These are phyloP conservation scores for Trichonephila clavata DNA, from an alignment of 1,140 invertebrate species.

Conservation along the genomic window DNA sequence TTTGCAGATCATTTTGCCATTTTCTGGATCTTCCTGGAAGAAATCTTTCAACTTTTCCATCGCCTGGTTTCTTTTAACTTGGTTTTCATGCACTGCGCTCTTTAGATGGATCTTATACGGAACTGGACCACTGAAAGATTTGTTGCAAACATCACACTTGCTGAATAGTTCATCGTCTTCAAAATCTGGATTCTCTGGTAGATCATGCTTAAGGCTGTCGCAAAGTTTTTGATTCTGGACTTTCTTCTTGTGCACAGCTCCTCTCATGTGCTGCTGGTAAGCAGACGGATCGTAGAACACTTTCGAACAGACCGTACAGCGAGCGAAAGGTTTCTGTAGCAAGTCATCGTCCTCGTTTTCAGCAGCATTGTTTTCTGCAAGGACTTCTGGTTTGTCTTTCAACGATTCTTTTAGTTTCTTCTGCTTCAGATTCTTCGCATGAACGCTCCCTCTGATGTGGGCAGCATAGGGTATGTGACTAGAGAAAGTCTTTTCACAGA, in stretches of 20 bases:
- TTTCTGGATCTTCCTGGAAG: not conserved
- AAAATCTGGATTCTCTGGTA: not conserved
- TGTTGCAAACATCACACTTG: constrained; percentile 25
- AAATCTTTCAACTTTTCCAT: constrained; percentile 18
- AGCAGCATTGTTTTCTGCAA: not conserved
- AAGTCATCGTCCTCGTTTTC: constrained; percentile 16
- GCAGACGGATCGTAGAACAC: not conserved
- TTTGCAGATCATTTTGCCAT: constrained; percentile 37
- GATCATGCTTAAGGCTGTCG: not conserved
- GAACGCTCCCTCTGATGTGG: constrained; percentile 12
- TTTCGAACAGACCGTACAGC: not conserved
- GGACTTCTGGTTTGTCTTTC: constrained; percentile 6
- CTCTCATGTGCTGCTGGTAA: not conserved
- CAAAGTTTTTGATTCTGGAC: not conserved
- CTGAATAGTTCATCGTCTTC: not conserved
- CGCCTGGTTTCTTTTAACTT: not conserved
- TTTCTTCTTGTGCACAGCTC: constrained; percentile 26
- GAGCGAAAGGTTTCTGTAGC: constrained; percentile 11
- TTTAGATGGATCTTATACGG: constrained; percentile 41
- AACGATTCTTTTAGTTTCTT: constrained; percentile 17
- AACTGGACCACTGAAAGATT: constrained; percentile 20
- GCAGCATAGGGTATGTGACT: not conserved
- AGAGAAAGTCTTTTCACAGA: constrained; percentile 21
- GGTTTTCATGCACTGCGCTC: not conserved
- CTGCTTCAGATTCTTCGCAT: constrained; percentile 15